Evolutionary conservation across 2,888 invertebrate species (phyloP).

Genomic region (Agonopterix subpropinquella): DNA sequence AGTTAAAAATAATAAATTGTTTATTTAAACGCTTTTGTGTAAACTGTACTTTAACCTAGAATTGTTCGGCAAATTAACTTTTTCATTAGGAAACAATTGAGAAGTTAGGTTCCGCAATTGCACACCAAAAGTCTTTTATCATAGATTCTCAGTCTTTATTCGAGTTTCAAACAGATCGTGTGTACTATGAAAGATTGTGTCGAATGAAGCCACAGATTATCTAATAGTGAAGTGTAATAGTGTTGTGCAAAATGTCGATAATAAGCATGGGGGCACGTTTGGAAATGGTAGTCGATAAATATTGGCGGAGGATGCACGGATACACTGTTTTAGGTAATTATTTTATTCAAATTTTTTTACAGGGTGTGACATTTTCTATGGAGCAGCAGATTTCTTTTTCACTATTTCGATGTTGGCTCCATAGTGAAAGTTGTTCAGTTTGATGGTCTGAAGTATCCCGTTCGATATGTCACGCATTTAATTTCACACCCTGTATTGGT

Average conservation of each 20-base stretch:
- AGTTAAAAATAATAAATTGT: no score
- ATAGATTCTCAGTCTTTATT: slow-evolving; percentile 6
- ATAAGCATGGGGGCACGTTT: slow-evolving; percentile 27
- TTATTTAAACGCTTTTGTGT: not conserved
- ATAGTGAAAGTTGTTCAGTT: no score
- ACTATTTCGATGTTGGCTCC: no score
- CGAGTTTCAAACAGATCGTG: not conserved
- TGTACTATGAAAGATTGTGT: slow-evolving; percentile 1
- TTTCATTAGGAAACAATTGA: slow-evolving; percentile 8
- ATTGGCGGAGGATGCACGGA: slow-evolving; percentile 45
- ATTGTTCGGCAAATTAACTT: slow-evolving; percentile 1
- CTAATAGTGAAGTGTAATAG: slow-evolving; percentile 2
- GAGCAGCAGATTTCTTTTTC: no score
- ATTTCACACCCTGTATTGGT: no score
- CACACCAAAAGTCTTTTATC: slow-evolving; percentile 2
- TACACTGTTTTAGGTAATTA: slow-evolving; percentile 51
- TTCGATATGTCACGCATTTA: no score
- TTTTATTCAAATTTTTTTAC: slow-evolving; percentile 4
- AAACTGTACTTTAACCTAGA: slow-evolving; percentile 7
- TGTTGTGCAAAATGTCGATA: slow-evolving; percentile 10
- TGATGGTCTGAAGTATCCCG: no score
- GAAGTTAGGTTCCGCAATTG: not conserved
- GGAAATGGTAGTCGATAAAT: slow-evolving; percentile 40
- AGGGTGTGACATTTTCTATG: no score
- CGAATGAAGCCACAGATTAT: not conserved